phyloP scores from a whole-genome alignment of 1,140 invertebrate species.

The Euura lappo region DNA sequence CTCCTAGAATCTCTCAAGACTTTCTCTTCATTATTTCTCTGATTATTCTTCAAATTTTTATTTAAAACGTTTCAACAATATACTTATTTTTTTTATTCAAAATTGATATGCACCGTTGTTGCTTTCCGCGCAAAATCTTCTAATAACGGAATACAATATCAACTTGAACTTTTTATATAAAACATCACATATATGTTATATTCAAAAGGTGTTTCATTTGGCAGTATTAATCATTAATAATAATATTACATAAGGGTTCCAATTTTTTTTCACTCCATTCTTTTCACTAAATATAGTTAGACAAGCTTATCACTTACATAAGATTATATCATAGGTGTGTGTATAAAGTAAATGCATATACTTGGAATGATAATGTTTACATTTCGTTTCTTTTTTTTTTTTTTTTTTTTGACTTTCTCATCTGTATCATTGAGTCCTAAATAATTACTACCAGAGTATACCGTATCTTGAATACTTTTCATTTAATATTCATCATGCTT shows the following conservation, averaged over 20 bases:
- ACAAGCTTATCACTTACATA: not conserved
- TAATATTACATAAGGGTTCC: too few relatives aligned
- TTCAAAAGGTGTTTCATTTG: not conserved
- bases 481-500: not conserved
- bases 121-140: not conserved
- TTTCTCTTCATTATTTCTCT: slow-evolving; percentile 10
- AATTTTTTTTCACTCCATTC: too few relatives aligned
- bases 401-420: not conserved
- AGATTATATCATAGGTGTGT: too few relatives aligned
- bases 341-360: slow-evolving; percentile 45
- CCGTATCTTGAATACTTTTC: not conserved
- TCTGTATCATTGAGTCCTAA: not conserved
- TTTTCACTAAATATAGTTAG: not conserved
- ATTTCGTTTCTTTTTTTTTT: slow-evolving; percentile 13
- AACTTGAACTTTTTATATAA: not conserved
- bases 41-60: slow-evolving; percentile 42
- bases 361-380: slow-evolving; percentile 41
- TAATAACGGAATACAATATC: not conserved
- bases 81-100: slow-evolving; percentile 30
- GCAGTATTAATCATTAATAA: not conserved
- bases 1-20: too few relatives aligned
- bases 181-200: not conserved
- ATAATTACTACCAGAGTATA: not conserved
- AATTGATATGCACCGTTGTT: slow-evolving; percentile 7
- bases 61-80: slow-evolving; percentile 18